Evolutionary conservation across 2,888 invertebrate species (phyloP), one percentile per base, ranked within the genome.

Genomic region (Orchesella flavescens): DNA sequence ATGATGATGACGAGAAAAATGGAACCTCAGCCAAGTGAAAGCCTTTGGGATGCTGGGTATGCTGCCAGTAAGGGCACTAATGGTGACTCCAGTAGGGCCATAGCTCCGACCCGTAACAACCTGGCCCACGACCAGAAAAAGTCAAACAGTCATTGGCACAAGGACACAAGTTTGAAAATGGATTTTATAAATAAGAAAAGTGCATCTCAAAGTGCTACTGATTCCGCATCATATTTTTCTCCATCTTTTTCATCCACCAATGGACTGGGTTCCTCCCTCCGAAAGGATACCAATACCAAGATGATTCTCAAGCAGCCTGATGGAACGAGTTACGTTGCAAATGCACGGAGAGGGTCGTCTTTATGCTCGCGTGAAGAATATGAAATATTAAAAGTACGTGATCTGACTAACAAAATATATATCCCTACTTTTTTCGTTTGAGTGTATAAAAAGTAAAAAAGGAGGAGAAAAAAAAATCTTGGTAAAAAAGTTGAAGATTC

Each of bases 361-460:
- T 79, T 87, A 72, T 93, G 93, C 89, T 91, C 93, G 15, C 92
- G 93, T 88, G 93, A 93, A 88, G 93, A 93, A 90, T 93, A 93
- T 89, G 93, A 93, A 90, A 93, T 93, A 87, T 93, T 93, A 92
- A 93, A 93, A 91, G 93, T 93, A 89, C 89, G 89, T 86, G 84
- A 68, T n/a, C 10, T 71, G 83, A 73, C 59, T 77, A 21, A 23
- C n/a, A 73, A 74, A 65, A 24, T 24, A 15, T 43, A 46, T 23
- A 44, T 46, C 43, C 21, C 19, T 44, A 7, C 17, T 7, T 43
- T 7, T 68, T 10, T 43, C 13, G 21, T 13, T 57, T 10, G 34
- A 72, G 72, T 57, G 21, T 24, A 63, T 24, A 34, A 15, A 71
- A 23, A 24, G 55, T 21, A 24, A 7, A 34, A 63, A n/a, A 15